These are phyloP conservation scores for Malacoraja senta DNA, from an alignment of 2,797 vertebrate genomes.

Conservation along the genomic window DNA sequence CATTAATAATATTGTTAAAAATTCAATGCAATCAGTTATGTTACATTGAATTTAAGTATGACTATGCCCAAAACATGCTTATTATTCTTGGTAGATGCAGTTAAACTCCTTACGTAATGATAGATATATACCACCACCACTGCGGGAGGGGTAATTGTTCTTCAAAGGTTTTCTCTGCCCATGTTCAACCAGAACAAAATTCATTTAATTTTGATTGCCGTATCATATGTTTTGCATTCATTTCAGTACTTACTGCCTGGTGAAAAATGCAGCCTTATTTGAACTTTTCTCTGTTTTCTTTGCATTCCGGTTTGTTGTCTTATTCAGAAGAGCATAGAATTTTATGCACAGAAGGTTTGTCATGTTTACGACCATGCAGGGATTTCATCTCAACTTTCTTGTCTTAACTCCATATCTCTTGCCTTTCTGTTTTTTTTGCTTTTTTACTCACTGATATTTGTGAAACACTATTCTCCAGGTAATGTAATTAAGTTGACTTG, in stretches of 20 bases:
- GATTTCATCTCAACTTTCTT: not conserved
- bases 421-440: constrained; percentile 42
- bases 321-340: not conserved
- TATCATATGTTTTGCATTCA: not conserved
- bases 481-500: not conserved
- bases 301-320: not conserved
- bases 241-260: not conserved
- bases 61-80: not conserved
- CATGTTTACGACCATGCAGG: not conserved
- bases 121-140: not conserved
- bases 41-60: not conserved
- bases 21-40: not conserved
- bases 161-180: not conserved
- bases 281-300: not conserved
- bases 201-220: not conserved
- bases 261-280: not conserved
- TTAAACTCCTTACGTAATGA: not conserved
- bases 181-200: not conserved
- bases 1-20: too few relatives aligned
- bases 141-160: not conserved
- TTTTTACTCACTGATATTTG: constrained; percentile 44
- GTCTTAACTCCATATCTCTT: not conserved
- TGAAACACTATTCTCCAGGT: not conserved
- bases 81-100: not conserved
- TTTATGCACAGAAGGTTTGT: not conserved